Evolutionary conservation across 53 echinoderm and acorn worm species (phyloP).

Genomic region (Actinopyga echinites): DNA sequence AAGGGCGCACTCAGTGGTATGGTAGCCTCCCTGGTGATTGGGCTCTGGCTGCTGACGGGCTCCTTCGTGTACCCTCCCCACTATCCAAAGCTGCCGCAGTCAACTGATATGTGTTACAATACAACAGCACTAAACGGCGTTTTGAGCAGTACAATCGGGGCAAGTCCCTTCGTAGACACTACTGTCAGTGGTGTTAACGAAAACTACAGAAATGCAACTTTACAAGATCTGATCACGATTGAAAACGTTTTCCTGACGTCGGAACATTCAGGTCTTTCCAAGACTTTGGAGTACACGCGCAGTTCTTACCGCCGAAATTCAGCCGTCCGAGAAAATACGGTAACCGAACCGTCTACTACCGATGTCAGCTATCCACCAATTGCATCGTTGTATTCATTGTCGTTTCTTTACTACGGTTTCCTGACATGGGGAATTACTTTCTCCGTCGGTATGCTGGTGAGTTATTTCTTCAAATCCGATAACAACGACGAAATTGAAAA

Average conservation of each 20-base stretch:
- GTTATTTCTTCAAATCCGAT: not conserved
- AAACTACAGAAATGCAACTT: no score
- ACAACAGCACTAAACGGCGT: no score
- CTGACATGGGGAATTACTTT: not conserved
- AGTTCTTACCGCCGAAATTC: no score
- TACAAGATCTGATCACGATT: no score
- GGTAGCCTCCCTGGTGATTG: constrained; percentile 3
- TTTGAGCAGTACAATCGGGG: no score
- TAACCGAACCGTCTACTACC: no score
- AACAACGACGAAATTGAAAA: not conserved
- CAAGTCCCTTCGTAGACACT: no score
- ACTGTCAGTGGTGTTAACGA: no score
- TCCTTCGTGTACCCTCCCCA: constrained; percentile 3
- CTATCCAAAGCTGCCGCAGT: not conserved
- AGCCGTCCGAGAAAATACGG: not conserved
- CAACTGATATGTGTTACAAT: not conserved
- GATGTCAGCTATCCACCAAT: not conserved
- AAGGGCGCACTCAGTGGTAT: constrained; percentile 32
- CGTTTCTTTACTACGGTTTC: constrained; percentile 36
- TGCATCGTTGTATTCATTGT: constrained; percentile 23
- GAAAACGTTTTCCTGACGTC: no score
- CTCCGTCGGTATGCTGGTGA: not conserved
- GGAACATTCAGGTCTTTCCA: no score
- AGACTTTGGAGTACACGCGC: no score
- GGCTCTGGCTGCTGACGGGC: constrained; percentile 8